Evolutionary conservation across 30 jellyfish, hydroid and myxozoan genomes (phyloP).

Genomic region (Hydractinia echinata): DNA sequence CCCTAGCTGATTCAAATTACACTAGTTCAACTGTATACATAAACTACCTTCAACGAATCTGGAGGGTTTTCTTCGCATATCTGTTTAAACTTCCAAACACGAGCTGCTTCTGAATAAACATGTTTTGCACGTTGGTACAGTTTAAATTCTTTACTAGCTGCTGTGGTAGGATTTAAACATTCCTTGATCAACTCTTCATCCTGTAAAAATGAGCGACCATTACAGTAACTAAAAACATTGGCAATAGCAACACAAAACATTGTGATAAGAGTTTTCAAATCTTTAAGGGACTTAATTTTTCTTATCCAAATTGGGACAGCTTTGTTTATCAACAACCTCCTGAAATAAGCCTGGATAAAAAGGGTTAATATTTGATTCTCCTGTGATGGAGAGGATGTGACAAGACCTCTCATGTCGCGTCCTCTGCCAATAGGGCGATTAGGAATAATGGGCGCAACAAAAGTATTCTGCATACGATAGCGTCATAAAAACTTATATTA

Average conservation of each 20-base stretch:
- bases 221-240: background rate
- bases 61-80: slow-evolving; percentile 53
- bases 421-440: no score
- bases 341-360: no score
- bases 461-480: no score
- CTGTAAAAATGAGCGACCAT: slow-evolving; percentile 26
- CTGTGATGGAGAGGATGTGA: no score
- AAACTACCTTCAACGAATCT: slow-evolving; percentile 59
- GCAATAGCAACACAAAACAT: background rate
- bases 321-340: no score
- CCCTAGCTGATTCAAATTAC: background rate
- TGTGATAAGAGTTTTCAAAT: no score
- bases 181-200: slow-evolving; percentile 68
- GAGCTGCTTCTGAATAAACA: slow-evolving; percentile 82
- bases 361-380: no score
- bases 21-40: background rate
- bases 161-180: slow-evolving; percentile 81
- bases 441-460: no score
- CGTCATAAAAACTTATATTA: no score
- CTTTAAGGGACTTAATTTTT: no score
- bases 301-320: no score
- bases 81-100: slow-evolving; percentile 66
- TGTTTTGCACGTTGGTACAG: slow-evolving; percentile 77
- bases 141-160: slow-evolving; percentile 53
- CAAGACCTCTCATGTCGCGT: no score